phyloP scores from a whole-genome alignment of 1,140 invertebrate genomes.

The Cydia pomonella region DNA sequence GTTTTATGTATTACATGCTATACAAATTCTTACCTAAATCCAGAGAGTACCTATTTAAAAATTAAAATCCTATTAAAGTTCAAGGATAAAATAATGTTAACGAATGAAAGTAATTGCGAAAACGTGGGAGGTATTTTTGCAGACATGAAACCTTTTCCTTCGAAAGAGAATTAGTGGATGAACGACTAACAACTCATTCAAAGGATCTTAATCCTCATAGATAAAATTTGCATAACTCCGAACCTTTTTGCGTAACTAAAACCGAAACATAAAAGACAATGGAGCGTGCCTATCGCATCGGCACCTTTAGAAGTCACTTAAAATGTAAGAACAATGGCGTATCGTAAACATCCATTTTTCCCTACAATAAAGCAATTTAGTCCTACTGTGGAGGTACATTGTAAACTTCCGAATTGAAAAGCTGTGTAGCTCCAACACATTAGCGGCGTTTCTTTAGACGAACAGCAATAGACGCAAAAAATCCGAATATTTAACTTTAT shows the following conservation, averaged over 20 bases:
- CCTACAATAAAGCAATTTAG: conserved; percentile 64
- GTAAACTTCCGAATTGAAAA: conserved; percentile 71
- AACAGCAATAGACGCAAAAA: conserved; percentile 36
- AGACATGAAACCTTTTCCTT: background rate
- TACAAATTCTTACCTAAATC: background rate
- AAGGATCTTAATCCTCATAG: conserved; percentile 39
- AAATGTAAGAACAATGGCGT: conserved; percentile 51
- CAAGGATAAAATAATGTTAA: background rate
- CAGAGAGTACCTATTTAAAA: no score
- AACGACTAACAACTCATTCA: conserved; percentile 19
- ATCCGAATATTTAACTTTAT: conserved; percentile 36
- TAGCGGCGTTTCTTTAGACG: conserved; percentile 57
- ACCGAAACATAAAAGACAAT: conserved; percentile 41
- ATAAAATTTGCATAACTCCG: conserved; percentile 46
- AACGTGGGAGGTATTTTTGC: conserved; percentile 17
- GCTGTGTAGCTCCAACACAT: conserved; percentile 50
- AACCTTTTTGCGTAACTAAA: conserved; percentile 38
- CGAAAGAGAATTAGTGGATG: background rate
- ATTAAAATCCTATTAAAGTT: background rate
- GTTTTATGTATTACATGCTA: background rate
- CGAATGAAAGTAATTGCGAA: background rate
- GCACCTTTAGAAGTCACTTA: conserved; percentile 54
- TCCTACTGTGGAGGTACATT: conserved; percentile 67
- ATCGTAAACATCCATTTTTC: conserved; percentile 65
- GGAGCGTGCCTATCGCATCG: conserved; percentile 44